Conservation (phyloP, 2,797 vertebrate species). For the Typhlichthys subterraneus region DNA sequence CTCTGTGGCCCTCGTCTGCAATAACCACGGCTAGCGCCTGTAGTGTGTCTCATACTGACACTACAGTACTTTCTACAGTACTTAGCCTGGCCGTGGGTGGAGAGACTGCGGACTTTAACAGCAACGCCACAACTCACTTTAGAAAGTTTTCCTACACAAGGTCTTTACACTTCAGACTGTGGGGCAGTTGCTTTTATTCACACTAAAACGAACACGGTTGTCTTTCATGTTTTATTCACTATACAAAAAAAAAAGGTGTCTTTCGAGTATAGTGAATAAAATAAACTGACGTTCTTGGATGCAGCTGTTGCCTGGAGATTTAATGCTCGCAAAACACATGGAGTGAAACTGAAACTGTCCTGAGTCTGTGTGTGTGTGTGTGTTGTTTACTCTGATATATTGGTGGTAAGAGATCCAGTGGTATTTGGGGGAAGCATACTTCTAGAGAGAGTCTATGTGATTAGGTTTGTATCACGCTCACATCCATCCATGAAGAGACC, state of each 20-base stretch:
- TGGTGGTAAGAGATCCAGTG: neutral
- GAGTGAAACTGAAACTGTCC: neutral
- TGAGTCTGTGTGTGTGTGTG: neutral
- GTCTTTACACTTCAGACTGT: too few species aligned
- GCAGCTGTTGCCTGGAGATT: neutral
- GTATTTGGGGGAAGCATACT: too few species aligned
- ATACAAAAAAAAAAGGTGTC: too few species aligned
- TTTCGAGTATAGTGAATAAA: too few species aligned
- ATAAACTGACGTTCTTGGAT: neutral
- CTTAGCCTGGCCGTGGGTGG: constrained; percentile 51
- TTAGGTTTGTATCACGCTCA: too few species aligned
- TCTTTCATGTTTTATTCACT: too few species aligned
- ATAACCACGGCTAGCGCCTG: constrained; percentile 55
- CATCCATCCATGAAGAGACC: too few species aligned
- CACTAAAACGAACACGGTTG: too few species aligned
- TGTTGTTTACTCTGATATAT: neutral
- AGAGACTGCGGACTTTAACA: constrained; percentile 10
- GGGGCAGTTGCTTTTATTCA: too few species aligned
- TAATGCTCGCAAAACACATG: neutral
- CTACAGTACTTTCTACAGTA: constrained; percentile 54
- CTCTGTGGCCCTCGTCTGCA: constrained; percentile 56
- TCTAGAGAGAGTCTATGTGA: too few species aligned
- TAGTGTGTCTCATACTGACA: constrained; percentile 50
- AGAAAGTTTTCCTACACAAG: too few species aligned
- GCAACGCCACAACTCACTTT: neutral